Evolutionary conservation across 2,888 invertebrate species (phyloP).

Genomic region (Epinotia bilunana): DNA sequence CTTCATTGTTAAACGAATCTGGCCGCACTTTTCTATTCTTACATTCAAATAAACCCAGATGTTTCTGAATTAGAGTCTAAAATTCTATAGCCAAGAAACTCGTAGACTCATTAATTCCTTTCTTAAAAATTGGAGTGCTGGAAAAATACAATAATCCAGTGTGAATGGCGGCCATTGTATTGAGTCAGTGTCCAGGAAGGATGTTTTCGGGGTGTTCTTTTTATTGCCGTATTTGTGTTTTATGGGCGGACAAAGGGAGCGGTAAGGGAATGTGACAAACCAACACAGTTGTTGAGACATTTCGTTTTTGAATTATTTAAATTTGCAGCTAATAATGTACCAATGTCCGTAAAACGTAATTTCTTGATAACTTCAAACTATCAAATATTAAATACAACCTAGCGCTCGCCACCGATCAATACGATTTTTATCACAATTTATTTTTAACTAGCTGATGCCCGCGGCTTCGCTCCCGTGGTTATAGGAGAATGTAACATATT

Average conservation of each 20-base stretch:
- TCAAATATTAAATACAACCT: background rate
- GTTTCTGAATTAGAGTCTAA: conserved; percentile 57
- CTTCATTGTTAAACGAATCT: conserved; percentile 82
- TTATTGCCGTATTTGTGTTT: conserved; percentile 84
- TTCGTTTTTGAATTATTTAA: conserved; percentile 57
- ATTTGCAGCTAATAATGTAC: conserved; percentile 14
- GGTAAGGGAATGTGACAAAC: conserved; percentile 75
- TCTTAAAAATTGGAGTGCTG: conserved; percentile 80
- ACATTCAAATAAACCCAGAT: conserved; percentile 55
- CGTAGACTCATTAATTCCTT: conserved; percentile 77
- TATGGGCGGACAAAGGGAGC: conserved; percentile 77
- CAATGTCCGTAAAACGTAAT: background rate
- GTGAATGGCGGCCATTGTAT: conserved; percentile 80
- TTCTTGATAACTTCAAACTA: background rate
- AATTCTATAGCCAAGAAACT: conserved; percentile 51
- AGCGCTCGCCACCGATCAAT: background rate
- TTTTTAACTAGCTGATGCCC: no score
- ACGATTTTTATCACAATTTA: background rate
- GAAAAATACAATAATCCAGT: conserved; percentile 83
- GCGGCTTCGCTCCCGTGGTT: no score
- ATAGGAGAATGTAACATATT: no score
- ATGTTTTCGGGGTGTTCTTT: conserved; percentile 80
- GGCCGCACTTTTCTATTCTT: conserved; percentile 59
- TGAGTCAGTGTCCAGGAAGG: conserved; percentile 83
- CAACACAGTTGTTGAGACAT: conserved; percentile 66